Percentiles rank a stretch among this genome's conserved stretches.
Conservation (phyloP, 2,113 vertebrate species). For the Lipotes vexillifer region DNA sequence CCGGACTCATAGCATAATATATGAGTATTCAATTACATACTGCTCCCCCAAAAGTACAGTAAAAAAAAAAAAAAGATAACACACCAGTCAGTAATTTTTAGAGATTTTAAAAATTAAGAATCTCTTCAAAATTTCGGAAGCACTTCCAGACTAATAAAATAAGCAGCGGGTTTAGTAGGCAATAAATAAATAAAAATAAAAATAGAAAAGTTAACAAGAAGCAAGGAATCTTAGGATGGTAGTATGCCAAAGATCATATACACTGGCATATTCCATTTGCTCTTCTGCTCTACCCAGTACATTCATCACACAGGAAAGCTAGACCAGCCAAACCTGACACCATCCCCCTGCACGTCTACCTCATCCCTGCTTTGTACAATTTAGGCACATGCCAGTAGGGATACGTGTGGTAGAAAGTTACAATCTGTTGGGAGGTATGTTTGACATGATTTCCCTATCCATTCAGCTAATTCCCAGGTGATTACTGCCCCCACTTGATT, state of each 20-base stretch:
- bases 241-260: background rate
- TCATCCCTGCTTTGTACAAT: background rate
- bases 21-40: background rate
- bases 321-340: background rate
- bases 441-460: background rate
- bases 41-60: background rate
- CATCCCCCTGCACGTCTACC: background rate
- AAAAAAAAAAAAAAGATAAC: background rate
- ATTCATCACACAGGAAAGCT: background rate
- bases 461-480: background rate
- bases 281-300: background rate
- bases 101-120: background rate
- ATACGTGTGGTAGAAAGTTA: background rate
- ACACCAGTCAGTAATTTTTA: background rate
- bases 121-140: background rate
- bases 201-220: background rate
- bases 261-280: background rate
- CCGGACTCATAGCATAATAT: background rate
- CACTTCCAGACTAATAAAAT: background rate
- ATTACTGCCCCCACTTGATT: background rate
- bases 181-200: background rate
- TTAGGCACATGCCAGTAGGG: background rate
- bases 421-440: background rate
- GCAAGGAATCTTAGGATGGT: background rate
- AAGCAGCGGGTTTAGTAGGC: background rate